phyloP scores from a whole-genome alignment of 1,140 invertebrate species.

The Hyles euphorbiae region DNA sequence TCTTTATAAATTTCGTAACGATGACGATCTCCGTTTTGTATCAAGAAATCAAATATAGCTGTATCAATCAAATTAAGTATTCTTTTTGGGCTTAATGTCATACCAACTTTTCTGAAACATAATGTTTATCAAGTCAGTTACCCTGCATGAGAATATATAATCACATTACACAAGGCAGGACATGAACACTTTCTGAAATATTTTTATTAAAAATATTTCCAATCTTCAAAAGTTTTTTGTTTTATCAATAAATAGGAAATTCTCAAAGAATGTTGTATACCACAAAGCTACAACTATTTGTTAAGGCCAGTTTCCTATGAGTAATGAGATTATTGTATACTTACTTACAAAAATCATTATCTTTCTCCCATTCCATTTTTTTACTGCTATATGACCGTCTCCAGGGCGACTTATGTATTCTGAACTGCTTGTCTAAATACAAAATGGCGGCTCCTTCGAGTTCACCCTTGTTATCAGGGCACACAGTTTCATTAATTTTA shows the following conservation, averaged over 20 bases:
- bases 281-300: too few species aligned
- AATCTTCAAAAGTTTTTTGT: too few species aligned
- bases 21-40: slow-evolving; percentile 96
- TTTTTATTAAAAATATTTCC: too few species aligned
- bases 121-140: slow-evolving; percentile 4
- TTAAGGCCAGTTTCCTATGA: not conserved
- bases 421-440: slow-evolving; percentile 84
- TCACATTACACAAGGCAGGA: too few species aligned
- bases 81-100: slow-evolving; percentile 75
- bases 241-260: too few species aligned
- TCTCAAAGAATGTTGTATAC: too few species aligned
- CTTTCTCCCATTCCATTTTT: slow-evolving; percentile 88
- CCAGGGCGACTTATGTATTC: slow-evolving; percentile 90
- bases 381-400: slow-evolving; percentile 89
- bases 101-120: slow-evolving; percentile 72
- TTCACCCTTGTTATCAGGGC: slow-evolving; percentile 80
- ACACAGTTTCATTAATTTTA: slow-evolving; percentile 86
- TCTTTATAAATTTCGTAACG: slow-evolving; percentile 90
- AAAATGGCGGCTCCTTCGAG: slow-evolving; percentile 91
- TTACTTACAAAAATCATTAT: slow-evolving; percentile 87
- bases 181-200: too few species aligned
- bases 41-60: slow-evolving; percentile 93
- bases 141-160: too few species aligned
- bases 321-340: slow-evolving; percentile 44
- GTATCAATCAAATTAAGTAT: slow-evolving; percentile 92